These are phyloP conservation scores for Prunella strophiata DNA, from an alignment of 2,797 vertebrate species.

Conservation along the genomic window DNA sequence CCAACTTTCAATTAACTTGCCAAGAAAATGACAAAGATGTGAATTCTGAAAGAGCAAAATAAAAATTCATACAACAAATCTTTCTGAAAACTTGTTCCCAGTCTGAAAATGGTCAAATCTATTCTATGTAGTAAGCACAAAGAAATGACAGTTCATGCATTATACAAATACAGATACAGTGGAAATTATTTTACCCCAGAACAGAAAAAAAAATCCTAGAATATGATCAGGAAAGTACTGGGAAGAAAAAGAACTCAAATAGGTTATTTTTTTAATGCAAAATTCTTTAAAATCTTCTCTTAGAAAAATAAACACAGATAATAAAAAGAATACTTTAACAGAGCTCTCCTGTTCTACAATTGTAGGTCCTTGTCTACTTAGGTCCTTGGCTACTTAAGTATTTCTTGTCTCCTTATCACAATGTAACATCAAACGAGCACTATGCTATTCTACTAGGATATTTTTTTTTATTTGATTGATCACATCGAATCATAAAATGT, in stretches of 20 bases:
- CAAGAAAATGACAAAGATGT: not conserved
- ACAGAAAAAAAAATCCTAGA: not conserved
- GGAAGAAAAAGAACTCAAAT: not conserved
- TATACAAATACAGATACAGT: not conserved
- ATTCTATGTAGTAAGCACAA: not conserved
- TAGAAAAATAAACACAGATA: not conserved
- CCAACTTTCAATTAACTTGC: slow-evolving; percentile 7
- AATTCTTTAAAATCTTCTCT: not conserved
- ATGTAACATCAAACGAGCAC: not conserved
- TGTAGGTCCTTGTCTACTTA: not conserved
- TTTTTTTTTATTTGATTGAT: fast-evolving
- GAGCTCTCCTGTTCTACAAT: not conserved
- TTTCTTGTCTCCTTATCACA: not conserved
- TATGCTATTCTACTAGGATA: not conserved
- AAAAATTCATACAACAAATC: not conserved
- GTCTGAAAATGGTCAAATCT: not conserved
- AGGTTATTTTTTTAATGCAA: not conserved
- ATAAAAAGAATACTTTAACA: not conserved
- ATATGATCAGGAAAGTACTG: not conserved
- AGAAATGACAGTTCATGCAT: not conserved
- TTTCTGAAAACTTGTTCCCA: not conserved
- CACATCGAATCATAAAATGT: not conserved
- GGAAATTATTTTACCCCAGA: not conserved
- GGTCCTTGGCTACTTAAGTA: not conserved
- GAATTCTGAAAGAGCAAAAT: not conserved